Base-by-base conservation (phyloP, 2,113 vertebrate genomes). In the Macheiramphus alcinus region DNA sequence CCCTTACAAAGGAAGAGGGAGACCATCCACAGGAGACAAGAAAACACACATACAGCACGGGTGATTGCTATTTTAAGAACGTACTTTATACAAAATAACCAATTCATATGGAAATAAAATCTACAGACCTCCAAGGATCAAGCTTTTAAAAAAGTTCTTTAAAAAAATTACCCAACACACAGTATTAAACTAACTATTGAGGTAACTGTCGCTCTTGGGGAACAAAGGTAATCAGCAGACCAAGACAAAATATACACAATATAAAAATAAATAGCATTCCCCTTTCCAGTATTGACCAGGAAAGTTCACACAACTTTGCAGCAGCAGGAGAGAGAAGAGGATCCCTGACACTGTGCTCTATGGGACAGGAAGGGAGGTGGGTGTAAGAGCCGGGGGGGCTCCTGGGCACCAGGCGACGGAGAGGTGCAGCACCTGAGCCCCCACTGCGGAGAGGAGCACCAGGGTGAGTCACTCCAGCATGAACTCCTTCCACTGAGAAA, bases 51-150 rank as follows among this genome's bases (percentile, higher is more conserved):
- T 66, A 95, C 94, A 90, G 80, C 86, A 76, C 22, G 91, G 85
- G 71, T 82, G 94, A 58, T 90, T 97, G 92, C 98, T 98, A 98
- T 98, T 98, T 98, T 98, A 98, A 98, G 98, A 98, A 98, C 3
- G 86, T 98, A 98, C 98, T 98, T 98, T 98, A 98, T 98, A 98
- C 98, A 98, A 98, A 98, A 98, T 98, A 98, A 98, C 98, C 97
- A 98, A 98, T 98, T 98, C 97, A 98, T 98, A 98, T 97, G 98
- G 98, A 98, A 98, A 98, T 98, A 98, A 98, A 97, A 98, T 98
- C 98, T 98, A 98, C 98, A 98, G 97, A 98, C 96, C 98, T 98
- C 98, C 89, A 89, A 98, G 97, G 97, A 98, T 98, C 98, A 97
- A 97, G 97, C 97, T 98, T 98, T 98, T 98, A 74, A 96, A 98